Evolutionary conservation across 1,140 invertebrate genomes (phyloP).

Genomic region (Euborellia annulipes): DNA sequence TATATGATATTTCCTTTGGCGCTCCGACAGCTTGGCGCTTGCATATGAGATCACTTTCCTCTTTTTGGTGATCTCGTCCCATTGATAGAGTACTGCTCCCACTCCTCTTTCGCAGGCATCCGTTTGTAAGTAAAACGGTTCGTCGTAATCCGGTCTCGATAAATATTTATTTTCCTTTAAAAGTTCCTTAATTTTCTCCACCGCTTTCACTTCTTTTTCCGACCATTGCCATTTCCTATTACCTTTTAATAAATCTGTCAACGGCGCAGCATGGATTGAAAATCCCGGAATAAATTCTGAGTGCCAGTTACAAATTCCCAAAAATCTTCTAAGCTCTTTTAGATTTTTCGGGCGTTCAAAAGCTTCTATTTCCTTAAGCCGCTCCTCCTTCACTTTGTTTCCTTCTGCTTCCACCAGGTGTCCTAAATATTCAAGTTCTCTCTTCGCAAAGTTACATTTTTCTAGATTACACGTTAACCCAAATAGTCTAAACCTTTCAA

Average conservation of each 20-base stretch:
- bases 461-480: constrained; percentile 14
- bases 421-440: constrained; percentile 13
- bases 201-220: constrained; percentile 3
- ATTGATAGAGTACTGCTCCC: constrained; percentile 17
- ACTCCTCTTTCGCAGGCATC: constrained; percentile 18
- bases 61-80: no score
- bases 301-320: constrained; percentile 19
- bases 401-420: constrained; percentile 12
- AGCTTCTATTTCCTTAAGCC: constrained; percentile 17
- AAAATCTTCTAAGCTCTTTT: constrained; percentile 19
- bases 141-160: constrained; percentile 17
- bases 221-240: constrained; percentile 12
- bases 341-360: constrained; percentile 18
- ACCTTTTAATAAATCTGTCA: constrained; percentile 20
- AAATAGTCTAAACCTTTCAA: constrained; percentile 7
- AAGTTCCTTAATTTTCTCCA: constrained; percentile 11
- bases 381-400: constrained; percentile 12
- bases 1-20: constrained; percentile 19
- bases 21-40: constrained; percentile 14
- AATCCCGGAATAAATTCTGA: constrained; percentile 17
- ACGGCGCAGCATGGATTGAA: constrained; percentile 17
- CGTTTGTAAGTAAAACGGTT: constrained; percentile 20
- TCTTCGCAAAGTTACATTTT: constrained; percentile 13
- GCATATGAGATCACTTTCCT: constrained; percentile 21
- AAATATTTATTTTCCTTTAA: constrained; percentile 14